Conservation (phyloP, 2,113 vertebrate species). For the Mesocricetus auratus region DNA sequence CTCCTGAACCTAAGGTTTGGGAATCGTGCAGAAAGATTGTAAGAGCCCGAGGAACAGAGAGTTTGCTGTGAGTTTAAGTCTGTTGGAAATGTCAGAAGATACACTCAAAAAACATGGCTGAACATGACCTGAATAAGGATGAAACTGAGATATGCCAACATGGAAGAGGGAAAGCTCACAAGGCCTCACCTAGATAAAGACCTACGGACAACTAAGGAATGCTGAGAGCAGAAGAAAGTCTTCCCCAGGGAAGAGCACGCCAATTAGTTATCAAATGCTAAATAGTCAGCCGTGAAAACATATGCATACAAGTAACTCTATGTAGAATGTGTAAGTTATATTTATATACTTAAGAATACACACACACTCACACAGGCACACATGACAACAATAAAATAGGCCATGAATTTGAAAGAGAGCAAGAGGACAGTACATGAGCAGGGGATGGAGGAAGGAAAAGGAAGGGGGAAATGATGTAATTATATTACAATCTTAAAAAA, state of each 20-base stretch:
- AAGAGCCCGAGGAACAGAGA: not conserved
- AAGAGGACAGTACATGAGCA: too few species aligned
- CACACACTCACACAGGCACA: not conserved
- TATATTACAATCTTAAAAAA: not conserved
- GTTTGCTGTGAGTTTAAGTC: not conserved
- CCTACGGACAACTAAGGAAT: not conserved
- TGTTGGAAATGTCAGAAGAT: not conserved
- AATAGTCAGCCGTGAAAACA: not conserved
- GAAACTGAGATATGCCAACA: not conserved
- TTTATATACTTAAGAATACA: not conserved
- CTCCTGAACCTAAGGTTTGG: not conserved
- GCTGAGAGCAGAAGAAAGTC: not conserved
- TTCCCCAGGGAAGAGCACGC: not conserved
- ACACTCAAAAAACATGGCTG: not conserved
- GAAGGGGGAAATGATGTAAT: not conserved
- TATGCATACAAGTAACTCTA: not conserved
- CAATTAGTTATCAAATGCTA: not conserved
- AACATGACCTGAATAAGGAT: not conserved
- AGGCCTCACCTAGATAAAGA: not conserved
- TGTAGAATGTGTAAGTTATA: not conserved
- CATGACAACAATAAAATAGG: not conserved
- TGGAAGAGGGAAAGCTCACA: not conserved
- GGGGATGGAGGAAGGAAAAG: not conserved
- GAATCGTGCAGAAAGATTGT: not conserved
- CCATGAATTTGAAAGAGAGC: not conserved